These are phyloP conservation scores for Ditylenchus dipsaci DNA, from an alignment of 1,140 invertebrate genomes.

Conservation along the genomic window DNA sequence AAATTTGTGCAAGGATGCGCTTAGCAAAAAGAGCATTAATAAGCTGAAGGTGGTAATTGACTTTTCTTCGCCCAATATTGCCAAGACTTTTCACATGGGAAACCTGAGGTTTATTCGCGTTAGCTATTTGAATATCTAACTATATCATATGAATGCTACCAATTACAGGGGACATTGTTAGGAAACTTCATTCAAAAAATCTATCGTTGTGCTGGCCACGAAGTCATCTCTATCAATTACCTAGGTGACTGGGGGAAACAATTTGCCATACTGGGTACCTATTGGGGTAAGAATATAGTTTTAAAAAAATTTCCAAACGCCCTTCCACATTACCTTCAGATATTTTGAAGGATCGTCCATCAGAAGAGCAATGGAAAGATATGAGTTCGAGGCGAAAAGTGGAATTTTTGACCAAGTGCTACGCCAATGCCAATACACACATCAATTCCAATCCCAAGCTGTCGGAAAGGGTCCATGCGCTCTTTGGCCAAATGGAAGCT, in stretches of 20 bases:
- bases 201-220: slow-evolving; percentile 70
- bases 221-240: slow-evolving; percentile 85
- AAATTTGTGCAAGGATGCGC: slow-evolving; percentile 16
- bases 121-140: too few species aligned
- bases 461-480: not conserved
- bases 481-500: slow-evolving; percentile 3
- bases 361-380: not conserved
- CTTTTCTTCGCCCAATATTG: slow-evolving; percentile 97
- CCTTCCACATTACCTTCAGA: not conserved
- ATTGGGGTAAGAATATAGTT: slow-evolving; percentile 4
- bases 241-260: slow-evolving; percentile 99
- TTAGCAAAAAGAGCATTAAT: slow-evolving; percentile 10
- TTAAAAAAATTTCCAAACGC: too few species aligned
- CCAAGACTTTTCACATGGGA: slow-evolving; percentile 99
- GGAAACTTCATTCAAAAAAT: slow-evolving; percentile 87
- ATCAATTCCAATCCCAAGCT: not conserved
- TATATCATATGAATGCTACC: not conserved
- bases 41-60: slow-evolving; percentile 76
- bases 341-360: not conserved
- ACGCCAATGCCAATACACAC: not conserved
- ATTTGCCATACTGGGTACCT: slow-evolving; percentile 83
- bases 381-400: not conserved
- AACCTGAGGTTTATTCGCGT: slow-evolving; percentile 69
- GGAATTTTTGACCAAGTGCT: not conserved
- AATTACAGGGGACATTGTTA: slow-evolving; percentile 28